Evolutionary conservation across 2,113 vertebrate species (phyloP), one percentile per base, ranked within the genome.

Genomic region (Apodemus sylvaticus): DNA sequence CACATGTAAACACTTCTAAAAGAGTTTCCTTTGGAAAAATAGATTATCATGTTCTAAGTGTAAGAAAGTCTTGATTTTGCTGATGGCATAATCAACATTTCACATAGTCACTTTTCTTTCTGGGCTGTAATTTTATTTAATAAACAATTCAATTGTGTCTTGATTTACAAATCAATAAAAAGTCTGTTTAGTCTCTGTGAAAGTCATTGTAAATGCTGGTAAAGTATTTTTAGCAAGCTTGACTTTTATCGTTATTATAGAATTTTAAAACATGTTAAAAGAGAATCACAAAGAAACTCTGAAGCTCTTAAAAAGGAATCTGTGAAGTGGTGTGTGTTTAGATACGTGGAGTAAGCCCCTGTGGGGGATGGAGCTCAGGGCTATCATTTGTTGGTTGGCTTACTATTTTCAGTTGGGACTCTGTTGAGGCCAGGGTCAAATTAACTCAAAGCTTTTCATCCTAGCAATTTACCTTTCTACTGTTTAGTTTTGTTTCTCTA

Each of bases 381-480:
- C 10, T 48, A 74, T 86, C 12, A 73, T 89, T 93, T 94, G 45
- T 51, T 4, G 20, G 11, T 70, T 83, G 86, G 53, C n/a, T 74
- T 93, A 62, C 39, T 53, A 58, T 86, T 95, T 96, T 58, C 71
- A 91, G 62, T 16, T 85, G 51, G 19, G 31, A 89, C 58, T 92
- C 68, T 92, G 36, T 87, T 60, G 62, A 93, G 73, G 53, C 48
- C 91, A 10, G 16, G 24, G 51, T 81, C 89, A 90, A 77, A 85
- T 94, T 93, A 96, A 94, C 22, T 60, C 48, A 71, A 79, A 71
- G 77, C n/a, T 86, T 90, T 51, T 68, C 42, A 85, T 66, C 16
- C 82, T 86, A 92, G 70, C 31, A 79, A 71, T 93, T 96, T 93
- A 89, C 66, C 12, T 89, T 78, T 48, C 20, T 24, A 19, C 20